Evolutionary conservation across 2,113 vertebrate species (phyloP).

Genomic region (Willisornis vidua): DNA sequence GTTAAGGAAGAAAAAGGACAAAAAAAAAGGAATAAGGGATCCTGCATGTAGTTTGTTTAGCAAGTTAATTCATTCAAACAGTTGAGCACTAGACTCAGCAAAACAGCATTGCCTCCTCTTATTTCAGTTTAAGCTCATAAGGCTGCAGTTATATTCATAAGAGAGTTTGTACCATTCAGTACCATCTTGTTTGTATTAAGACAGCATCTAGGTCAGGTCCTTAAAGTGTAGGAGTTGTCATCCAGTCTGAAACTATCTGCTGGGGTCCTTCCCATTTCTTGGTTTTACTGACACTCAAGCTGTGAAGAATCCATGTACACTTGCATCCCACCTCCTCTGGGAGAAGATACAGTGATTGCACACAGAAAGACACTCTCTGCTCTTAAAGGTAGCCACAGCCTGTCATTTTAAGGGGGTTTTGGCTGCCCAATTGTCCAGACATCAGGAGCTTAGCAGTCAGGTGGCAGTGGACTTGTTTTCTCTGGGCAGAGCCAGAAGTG

Average conservation of each 20-base stretch:
- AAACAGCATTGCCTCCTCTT: neutral
- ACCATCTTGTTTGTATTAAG: neutral
- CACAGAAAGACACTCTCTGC: neutral
- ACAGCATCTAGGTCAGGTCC: neutral
- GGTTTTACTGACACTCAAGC: neutral
- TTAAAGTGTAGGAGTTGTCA: neutral
- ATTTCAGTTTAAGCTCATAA: neutral
- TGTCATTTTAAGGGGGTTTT: neutral
- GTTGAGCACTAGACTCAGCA: neutral
- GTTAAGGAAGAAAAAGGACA: neutral
- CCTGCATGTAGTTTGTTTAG: neutral
- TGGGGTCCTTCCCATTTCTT: neutral
- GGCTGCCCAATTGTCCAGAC: neutral
- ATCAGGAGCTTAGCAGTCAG: neutral
- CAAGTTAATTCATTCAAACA: neutral
- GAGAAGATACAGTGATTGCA: neutral
- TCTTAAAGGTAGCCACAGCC: neutral
- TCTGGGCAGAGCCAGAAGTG: neutral
- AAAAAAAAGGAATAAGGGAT: neutral
- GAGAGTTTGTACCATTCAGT: fast-evolving
- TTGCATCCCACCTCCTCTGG: neutral
- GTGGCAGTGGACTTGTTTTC: neutral
- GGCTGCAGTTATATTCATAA: neutral
- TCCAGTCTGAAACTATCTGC: neutral
- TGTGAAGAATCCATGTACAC: neutral